phyloP scores from a whole-genome alignment of 2,113 vertebrate species.

The Calidris pugnax region DNA sequence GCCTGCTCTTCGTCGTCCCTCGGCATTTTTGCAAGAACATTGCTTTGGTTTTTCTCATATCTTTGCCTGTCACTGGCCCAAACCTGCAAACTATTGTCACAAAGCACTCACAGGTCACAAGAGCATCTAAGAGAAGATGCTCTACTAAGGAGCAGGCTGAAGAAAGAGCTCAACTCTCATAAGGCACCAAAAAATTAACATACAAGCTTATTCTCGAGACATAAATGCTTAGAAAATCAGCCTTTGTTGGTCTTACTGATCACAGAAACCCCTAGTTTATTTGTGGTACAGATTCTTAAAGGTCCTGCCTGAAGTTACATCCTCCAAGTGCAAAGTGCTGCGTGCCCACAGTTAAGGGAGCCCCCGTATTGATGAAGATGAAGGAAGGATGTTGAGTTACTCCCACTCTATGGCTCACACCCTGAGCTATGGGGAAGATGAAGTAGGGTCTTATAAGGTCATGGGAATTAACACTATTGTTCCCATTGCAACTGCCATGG shows the following conservation, averaged over 20 bases:
- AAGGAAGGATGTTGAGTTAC: background rate
- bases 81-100: background rate
- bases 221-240: background rate
- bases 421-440: background rate
- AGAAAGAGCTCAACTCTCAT: background rate
- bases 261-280: background rate
- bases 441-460: background rate
- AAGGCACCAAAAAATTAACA: background rate
- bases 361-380: accelerated
- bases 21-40: background rate
- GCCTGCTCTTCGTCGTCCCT: background rate
- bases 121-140: background rate
- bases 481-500: background rate
- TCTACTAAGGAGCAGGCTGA: background rate
- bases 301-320: background rate
- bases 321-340: background rate
- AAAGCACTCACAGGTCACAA: background rate
- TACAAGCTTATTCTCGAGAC: background rate
- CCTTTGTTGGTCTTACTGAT: background rate
- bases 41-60: accelerated
- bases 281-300: background rate
- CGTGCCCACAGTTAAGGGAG: background rate
- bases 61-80: background rate
- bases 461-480: too few species aligned
- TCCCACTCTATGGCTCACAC: background rate